Conservation (phyloP, 1,140 invertebrate genomes). For the Diorhabda carinulata region DNA sequence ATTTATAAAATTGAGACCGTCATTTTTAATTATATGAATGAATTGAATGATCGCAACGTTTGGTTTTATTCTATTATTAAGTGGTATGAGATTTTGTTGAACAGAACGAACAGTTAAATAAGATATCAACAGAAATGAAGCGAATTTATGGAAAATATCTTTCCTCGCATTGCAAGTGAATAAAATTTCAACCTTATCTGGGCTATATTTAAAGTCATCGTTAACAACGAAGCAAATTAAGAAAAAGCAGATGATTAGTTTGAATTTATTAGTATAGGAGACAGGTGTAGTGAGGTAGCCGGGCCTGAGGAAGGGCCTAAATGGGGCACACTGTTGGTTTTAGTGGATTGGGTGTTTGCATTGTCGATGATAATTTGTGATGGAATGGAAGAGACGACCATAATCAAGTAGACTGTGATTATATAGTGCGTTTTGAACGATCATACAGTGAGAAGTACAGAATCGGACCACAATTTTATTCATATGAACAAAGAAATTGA, state of each 20-base stretch:
- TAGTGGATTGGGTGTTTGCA: conserved; percentile 11
- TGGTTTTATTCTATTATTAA: too few relatives aligned
- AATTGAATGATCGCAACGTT: too few relatives aligned
- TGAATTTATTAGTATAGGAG: background rate
- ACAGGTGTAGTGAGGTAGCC: conserved; percentile 8
- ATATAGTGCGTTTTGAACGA: background rate
- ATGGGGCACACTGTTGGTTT: conserved; percentile 9
- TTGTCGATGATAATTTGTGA: conserved; percentile 1
- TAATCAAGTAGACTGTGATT: conserved; percentile 15
- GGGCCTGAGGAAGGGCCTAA: conserved; percentile 1
- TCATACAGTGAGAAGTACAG: background rate
- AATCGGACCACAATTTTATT: background rate
- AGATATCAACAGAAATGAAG: too few relatives aligned
- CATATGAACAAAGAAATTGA: too few relatives aligned
- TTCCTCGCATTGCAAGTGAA: too few relatives aligned
- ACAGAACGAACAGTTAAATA: too few relatives aligned
- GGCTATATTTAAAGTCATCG: too few relatives aligned
- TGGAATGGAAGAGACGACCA: background rate
- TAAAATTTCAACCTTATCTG: too few relatives aligned
- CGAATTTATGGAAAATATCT: too few relatives aligned
- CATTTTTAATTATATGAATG: too few relatives aligned
- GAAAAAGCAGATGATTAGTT: conserved; percentile 12
- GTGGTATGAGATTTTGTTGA: too few relatives aligned
- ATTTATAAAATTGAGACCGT: too few relatives aligned
- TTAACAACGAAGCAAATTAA: background rate